Evolutionary conservation across 1,140 invertebrate genomes (phyloP).

Genomic region (Drosophila parabipectinata): DNA sequence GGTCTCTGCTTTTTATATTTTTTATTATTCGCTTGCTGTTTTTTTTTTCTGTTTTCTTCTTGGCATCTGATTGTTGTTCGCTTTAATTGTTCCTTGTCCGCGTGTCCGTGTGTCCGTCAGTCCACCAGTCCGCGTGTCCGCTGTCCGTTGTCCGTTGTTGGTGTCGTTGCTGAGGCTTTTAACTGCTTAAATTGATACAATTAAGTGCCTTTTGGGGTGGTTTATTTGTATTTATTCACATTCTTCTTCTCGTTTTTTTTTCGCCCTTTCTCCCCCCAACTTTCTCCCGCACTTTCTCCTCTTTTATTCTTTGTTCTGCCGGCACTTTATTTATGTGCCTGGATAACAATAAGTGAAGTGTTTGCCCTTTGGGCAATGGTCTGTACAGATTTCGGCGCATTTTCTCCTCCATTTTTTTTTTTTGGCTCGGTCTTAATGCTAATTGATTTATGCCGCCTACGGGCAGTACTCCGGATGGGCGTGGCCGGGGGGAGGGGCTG

Average conservation of each 20-base stretch:
- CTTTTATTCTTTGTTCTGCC: neutral
- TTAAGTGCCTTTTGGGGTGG: constrained; percentile 72
- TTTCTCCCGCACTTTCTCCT: neutral
- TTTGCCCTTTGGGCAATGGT: constrained; percentile 52
- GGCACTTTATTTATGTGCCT: constrained; percentile 60
- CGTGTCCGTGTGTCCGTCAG: neutral
- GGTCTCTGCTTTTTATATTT: constrained; percentile 2
- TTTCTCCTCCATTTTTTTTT: constrained; percentile 14
- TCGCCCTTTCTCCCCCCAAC: neutral
- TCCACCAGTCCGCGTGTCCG: constrained; percentile 2
- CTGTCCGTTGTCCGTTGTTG: constrained; percentile 8
- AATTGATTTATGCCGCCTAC: constrained; percentile 70
- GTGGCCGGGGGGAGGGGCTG: neutral
- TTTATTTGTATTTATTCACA: constrained; percentile 63
- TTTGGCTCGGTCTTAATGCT: constrained; percentile 56
- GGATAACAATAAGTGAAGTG: constrained; percentile 73
- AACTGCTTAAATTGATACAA: constrained; percentile 73
- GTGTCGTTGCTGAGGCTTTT: constrained; percentile 43
- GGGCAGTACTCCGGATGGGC: constrained; percentile 8
- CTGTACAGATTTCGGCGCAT: constrained; percentile 29
- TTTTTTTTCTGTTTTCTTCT: constrained; percentile 11
- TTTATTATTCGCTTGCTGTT: neutral
- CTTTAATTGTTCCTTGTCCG: constrained; percentile 26
- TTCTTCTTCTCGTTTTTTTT: constrained; percentile 32
- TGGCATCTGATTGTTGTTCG: constrained; percentile 20